Percentiles rank a stretch among this genome's conserved stretches.
These are phyloP conservation scores for Epirrita christyi DNA, from an alignment of 2,888 invertebrate genomes.

Conservation along the genomic window DNA sequence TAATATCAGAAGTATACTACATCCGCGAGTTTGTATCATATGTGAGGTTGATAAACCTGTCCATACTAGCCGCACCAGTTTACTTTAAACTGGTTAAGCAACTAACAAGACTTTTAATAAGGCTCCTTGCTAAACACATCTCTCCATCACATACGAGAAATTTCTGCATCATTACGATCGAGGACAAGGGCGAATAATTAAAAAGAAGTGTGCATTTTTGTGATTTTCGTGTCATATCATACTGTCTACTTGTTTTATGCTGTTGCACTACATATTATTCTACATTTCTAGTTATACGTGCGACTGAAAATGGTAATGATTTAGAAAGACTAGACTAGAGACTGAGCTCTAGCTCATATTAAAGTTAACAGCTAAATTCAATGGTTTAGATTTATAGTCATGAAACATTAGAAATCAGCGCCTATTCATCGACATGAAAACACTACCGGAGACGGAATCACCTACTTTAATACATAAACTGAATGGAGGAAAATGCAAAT, in stretches of 20 bases:
- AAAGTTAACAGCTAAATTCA: constrained; percentile 24
- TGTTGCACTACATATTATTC: not conserved
- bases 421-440: constrained; percentile 28
- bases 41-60: constrained; percentile 77
- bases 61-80: constrained; percentile 63
- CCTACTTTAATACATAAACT: constrained; percentile 18
- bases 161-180: constrained; percentile 45
- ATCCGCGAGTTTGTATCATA: constrained; percentile 75
- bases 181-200: constrained; percentile 33
- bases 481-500: constrained; percentile 20
- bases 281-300: not conserved
- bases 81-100: constrained; percentile 69
- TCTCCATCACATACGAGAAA: constrained; percentile 51
- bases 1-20: constrained; percentile 79
- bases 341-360: too few species aligned
- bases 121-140: constrained; percentile 63
- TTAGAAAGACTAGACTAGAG: not conserved
- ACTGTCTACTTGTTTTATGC: not conserved
- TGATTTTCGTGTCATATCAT: constrained; percentile 18
- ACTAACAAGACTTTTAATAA: constrained; percentile 68
- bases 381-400: constrained; percentile 27
- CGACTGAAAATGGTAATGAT: not conserved
- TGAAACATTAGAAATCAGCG: constrained; percentile 21
- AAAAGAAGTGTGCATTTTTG: constrained; percentile 14
- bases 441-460: constrained; percentile 23